phyloP scores from a whole-genome alignment of 2,888 invertebrate genomes.

The Labia minor region DNA sequence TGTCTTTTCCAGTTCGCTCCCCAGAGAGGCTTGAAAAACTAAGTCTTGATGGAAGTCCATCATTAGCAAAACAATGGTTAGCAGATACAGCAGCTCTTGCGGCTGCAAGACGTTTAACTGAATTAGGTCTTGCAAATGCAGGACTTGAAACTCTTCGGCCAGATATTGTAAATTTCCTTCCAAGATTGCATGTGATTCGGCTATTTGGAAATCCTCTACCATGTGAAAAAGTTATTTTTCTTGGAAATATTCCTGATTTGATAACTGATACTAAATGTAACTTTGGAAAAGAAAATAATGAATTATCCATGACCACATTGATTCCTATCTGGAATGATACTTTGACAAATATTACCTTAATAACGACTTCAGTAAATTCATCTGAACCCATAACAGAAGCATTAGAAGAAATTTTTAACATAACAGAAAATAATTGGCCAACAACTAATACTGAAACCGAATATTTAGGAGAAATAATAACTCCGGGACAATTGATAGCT shows the following conservation, averaged over 20 bases:
- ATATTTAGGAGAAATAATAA: not conserved
- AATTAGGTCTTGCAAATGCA: conserved; percentile 55
- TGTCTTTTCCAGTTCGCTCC: conserved; percentile 57
- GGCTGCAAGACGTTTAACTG: conserved; percentile 56
- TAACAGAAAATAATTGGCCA: not conserved
- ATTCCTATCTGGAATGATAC: not conserved
- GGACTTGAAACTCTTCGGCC: conserved; percentile 52
- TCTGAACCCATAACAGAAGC: not conserved
- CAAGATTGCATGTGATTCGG: conserved; percentile 53
- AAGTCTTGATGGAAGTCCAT: conserved; percentile 63
- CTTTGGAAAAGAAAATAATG: not conserved
- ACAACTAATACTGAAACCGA: not conserved
- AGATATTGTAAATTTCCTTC: conserved; percentile 57
- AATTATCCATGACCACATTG: not conserved
- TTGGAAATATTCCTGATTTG: not conserved
- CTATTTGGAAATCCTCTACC: conserved; percentile 61
- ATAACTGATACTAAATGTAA: not conserved
- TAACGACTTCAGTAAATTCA: not conserved
- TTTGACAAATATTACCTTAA: not conserved
- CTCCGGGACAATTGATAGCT: not conserved
- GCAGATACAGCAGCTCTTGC: conserved; percentile 61
- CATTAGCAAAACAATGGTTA: conserved; percentile 55
- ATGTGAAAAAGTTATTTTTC: conserved; percentile 42
- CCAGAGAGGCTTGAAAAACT: conserved; percentile 60
- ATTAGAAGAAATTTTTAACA: not conserved